Evolutionary conservation across 2,888 invertebrate species (phyloP).

Genomic region (Tachina lurida): DNA sequence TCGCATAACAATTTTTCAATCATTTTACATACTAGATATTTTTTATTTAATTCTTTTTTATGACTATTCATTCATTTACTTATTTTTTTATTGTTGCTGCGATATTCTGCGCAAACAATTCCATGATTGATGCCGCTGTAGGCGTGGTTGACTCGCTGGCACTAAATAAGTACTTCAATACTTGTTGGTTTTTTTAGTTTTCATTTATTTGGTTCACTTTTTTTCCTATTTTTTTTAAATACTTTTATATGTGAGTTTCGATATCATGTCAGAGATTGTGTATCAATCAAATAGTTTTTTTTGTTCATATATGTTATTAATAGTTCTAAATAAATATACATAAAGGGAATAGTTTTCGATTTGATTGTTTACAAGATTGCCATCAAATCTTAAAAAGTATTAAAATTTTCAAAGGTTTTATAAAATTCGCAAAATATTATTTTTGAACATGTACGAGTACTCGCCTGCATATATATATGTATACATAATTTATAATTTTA

Average conservation of each 20-base stretch:
- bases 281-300: conserved; percentile 62
- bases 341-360: conserved; percentile 16
- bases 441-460: too few relatives aligned
- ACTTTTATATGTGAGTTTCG: conserved; percentile 26
- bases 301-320: conserved; percentile 34
- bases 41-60: conserved; percentile 13
- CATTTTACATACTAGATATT: conserved; percentile 42
- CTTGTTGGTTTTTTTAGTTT: conserved; percentile 54
- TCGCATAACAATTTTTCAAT: conserved; percentile 46
- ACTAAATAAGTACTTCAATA: conserved; percentile 58
- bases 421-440: background rate
- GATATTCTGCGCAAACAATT: conserved; percentile 50
- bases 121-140: conserved; percentile 63
- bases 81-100: conserved; percentile 23
- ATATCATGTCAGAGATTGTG: conserved; percentile 63
- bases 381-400: background rate
- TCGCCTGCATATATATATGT: too few relatives aligned
- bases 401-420: background rate
- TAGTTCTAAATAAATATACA: conserved; percentile 9
- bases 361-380: conserved; percentile 41
- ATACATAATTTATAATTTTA: too few relatives aligned
- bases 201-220: conserved; percentile 17
- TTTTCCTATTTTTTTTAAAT: background rate
- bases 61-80: conserved; percentile 20
- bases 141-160: conserved; percentile 60